Percentiles rank a stretch among this genome's conserved stretches.
Conservation (phyloP, 2,113 vertebrate species). For the Colinus virginianus region DNA sequence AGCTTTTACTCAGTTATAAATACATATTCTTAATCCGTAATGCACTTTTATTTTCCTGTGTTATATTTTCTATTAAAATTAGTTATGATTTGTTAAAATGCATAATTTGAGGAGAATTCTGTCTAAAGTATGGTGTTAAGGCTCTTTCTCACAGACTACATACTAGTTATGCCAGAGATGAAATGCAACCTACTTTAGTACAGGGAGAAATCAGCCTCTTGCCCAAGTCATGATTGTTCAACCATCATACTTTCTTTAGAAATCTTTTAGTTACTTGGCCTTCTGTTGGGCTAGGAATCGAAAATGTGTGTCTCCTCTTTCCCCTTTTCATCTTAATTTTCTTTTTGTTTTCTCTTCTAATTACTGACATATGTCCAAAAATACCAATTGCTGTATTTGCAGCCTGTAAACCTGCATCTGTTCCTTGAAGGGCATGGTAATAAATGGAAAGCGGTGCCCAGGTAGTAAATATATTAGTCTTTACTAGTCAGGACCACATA, state of each 20-base stretch:
- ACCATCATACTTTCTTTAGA: neutral
- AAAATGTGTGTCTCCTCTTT: neutral
- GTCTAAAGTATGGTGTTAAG: neutral
- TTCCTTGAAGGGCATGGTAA: neutral
- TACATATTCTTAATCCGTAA: neutral
- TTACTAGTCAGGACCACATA: neutral
- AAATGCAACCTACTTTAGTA: neutral
- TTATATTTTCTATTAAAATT: neutral
- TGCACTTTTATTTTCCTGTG: neutral
- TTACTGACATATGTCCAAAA: accelerated
- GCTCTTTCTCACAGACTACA: neutral
- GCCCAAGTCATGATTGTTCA: neutral
- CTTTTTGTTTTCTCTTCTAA: neutral
- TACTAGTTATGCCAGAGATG: neutral
- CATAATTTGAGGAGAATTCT: neutral
- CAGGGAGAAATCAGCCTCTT: neutral
- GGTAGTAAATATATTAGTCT: neutral
- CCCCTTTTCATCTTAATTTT: neutral
- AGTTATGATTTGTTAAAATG: neutral
- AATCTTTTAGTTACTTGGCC: neutral
- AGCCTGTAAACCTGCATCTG: neutral
- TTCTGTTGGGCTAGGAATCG: neutral
- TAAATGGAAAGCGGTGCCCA: neutral
- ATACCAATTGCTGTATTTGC: neutral
- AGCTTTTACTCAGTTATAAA: neutral